Evolutionary conservation across 2,888 invertebrate genomes (phyloP).

Genomic region (Ectemnius cavifrons): DNA sequence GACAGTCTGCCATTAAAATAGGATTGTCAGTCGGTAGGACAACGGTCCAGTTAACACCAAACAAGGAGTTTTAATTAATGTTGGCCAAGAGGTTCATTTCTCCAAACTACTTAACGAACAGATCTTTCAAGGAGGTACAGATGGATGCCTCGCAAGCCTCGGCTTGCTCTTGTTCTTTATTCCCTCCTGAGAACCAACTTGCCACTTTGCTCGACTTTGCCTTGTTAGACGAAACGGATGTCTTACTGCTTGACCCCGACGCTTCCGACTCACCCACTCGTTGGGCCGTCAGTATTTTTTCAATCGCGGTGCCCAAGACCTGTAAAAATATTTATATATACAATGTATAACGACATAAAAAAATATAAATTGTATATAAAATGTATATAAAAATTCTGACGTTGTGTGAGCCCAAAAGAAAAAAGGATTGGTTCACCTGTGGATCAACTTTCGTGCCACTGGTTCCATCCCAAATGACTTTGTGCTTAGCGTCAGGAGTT

Average conservation of each 20-base stretch:
- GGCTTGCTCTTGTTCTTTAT: conserved; percentile 84
- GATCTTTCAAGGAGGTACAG: conserved; percentile 90
- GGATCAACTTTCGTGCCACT: conserved; percentile 90
- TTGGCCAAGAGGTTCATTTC: conserved; percentile 5
- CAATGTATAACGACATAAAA: background rate
- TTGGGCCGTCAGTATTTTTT: conserved; percentile 86
- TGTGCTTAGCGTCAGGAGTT: conserved; percentile 73
- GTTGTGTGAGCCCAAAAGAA: background rate
- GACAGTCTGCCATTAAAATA: background rate
- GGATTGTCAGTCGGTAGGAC: conserved; percentile 27
- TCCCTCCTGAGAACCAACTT: conserved; percentile 77
- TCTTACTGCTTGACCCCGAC: conserved; percentile 60
- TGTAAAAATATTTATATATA: conserved; percentile 36
- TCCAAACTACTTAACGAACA: conserved; percentile 86
- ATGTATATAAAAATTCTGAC: background rate
- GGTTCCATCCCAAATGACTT: conserved; percentile 87
- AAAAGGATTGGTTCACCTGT: conserved; percentile 74
- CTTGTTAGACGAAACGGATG: conserved; percentile 76
- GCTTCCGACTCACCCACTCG: conserved; percentile 78
- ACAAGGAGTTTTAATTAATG: conserved; percentile 15
- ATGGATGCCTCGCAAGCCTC: conserved; percentile 89
- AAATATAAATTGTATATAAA: background rate
- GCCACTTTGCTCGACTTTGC: conserved; percentile 67
- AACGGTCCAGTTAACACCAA: background rate
- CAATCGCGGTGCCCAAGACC: conserved; percentile 90